phyloP scores from a whole-genome alignment of 2,888 invertebrate genomes.

The Ophioninae sp. region DNA sequence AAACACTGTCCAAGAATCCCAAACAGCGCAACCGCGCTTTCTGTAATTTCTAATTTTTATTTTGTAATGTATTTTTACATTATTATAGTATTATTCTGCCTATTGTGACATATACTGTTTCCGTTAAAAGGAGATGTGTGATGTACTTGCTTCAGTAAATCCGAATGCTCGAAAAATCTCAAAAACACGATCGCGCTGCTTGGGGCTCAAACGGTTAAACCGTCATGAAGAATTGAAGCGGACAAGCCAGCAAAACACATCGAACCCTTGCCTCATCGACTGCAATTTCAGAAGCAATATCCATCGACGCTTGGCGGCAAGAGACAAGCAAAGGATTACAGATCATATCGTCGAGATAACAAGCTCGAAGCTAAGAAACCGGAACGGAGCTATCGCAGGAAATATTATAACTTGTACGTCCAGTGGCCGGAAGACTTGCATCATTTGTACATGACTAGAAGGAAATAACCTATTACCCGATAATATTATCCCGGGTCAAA shows the following conservation, averaged over 20 bases:
- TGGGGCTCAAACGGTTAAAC: neutral
- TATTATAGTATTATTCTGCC: too few relatives aligned
- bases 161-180: too few relatives aligned
- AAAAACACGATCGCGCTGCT: too few relatives aligned
- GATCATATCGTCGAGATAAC: neutral
- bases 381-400: neutral
- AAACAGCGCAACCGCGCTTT: neutral
- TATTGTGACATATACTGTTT: too few relatives aligned
- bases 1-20: constrained; percentile 1
- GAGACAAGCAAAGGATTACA: constrained; percentile 10
- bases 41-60: neutral
- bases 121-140: too few relatives aligned
- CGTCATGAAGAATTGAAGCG: neutral
- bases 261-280: neutral
- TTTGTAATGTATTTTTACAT: too few relatives aligned
- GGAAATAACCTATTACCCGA: neutral
- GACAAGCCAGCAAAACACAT: neutral
- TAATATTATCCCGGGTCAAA: neutral
- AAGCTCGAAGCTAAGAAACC: constrained; percentile 1
- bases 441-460: neutral
- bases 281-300: neutral
- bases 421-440: constrained; percentile 22
- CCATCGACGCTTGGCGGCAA: constrained; percentile 14
- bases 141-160: too few relatives aligned
- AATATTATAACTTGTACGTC: constrained; percentile 39